A percentile compares a stretch with the other conserved stretches of the same genome.
Conservation (phyloP, 2,113 vertebrate species). For the Sialia sialis region DNA sequence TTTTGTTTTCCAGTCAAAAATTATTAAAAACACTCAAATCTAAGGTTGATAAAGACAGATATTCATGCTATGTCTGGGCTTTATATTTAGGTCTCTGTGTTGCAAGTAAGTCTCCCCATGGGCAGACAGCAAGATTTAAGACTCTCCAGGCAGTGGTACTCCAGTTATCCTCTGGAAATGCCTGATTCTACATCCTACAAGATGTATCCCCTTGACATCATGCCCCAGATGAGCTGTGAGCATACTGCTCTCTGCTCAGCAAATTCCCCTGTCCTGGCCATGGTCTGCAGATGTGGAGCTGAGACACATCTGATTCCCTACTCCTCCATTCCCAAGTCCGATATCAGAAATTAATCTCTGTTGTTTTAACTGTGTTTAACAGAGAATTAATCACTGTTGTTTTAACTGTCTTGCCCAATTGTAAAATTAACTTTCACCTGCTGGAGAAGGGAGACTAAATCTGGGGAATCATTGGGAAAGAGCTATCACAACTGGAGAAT, state of each 20-base stretch:
- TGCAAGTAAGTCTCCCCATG: background rate
- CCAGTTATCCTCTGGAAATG: background rate
- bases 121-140: background rate
- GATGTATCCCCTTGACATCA: background rate
- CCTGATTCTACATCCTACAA: background rate
- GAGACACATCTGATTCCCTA: background rate
- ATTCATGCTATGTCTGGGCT: background rate
- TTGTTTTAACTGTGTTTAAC: background rate
- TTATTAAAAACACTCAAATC: background rate
- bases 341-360: background rate
- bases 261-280: background rate
- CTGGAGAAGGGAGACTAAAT: background rate
- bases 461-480: background rate
- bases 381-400: background rate
- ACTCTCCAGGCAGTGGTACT: background rate
- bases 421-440: background rate
- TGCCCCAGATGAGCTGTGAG: background rate
- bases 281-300: background rate
- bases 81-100: background rate
- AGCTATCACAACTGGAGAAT: background rate
- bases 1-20: background rate
- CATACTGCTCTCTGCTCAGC: background rate
- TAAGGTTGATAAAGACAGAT: background rate
- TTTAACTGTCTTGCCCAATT: background rate
- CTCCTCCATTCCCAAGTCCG: accelerated